phyloP scores from a whole-genome alignment of 2,888 invertebrate species.

The Masnerella sp. region DNA sequence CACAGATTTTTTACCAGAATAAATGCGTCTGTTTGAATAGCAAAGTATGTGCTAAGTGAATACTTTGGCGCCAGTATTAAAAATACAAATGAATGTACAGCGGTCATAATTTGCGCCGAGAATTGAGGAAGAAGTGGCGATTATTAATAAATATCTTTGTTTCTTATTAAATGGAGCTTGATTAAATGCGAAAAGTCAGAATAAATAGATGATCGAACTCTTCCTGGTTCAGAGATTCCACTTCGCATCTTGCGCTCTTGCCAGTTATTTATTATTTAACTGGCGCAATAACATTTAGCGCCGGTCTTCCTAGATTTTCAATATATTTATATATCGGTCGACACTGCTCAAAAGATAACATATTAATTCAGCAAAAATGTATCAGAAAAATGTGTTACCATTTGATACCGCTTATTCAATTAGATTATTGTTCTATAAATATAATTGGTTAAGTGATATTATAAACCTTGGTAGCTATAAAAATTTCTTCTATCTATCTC shows the following conservation, averaged over 20 bases:
- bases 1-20: too few species aligned
- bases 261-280: slow-evolving; percentile 36
- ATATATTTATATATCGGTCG: neutral
- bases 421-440: slow-evolving; percentile 32
- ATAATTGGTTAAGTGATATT: slow-evolving; percentile 12
- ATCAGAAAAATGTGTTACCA: slow-evolving; percentile 5
- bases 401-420: slow-evolving; percentile 11
- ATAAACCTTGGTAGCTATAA: slow-evolving; percentile 16
- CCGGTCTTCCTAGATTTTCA: slow-evolving; percentile 11
- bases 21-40: slow-evolving; percentile 14
- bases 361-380: slow-evolving; percentile 3
- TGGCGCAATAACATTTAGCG: slow-evolving; percentile 9
- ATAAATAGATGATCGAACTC: slow-evolving; percentile 18
- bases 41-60: slow-evolving; percentile 14
- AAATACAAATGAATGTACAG: slow-evolving; percentile 10
- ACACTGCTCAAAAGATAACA: neutral
- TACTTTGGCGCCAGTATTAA: slow-evolving; percentile 8
- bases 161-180: neutral
- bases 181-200: slow-evolving; percentile 8
- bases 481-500: slow-evolving; percentile 25
- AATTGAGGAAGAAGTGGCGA: neutral
- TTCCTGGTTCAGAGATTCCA: slow-evolving; percentile 19
- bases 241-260: slow-evolving; percentile 18
- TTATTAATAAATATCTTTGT: slow-evolving; percentile 24
- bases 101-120: neutral